phyloP scores from a whole-genome alignment of 2,888 invertebrate genomes.

The Synanthedon vespiformis region DNA sequence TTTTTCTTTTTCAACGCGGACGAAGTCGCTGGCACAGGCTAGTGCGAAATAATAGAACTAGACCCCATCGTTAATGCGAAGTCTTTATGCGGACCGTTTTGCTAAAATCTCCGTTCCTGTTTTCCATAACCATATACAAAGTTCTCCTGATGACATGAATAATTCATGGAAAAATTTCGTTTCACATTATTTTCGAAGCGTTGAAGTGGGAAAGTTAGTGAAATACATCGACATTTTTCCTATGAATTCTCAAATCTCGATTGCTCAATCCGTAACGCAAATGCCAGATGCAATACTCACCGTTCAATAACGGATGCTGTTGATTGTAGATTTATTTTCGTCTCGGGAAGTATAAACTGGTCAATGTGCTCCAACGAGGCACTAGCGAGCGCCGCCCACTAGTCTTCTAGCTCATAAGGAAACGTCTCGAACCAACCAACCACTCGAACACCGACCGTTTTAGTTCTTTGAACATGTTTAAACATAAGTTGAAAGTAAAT shows the following conservation, averaged over 20 bases:
- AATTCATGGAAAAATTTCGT: not conserved
- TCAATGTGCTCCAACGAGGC: constrained; percentile 19
- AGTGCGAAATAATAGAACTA: not conserved
- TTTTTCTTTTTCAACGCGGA: too few species aligned
- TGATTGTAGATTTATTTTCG: constrained; percentile 61
- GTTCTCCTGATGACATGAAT: not conserved
- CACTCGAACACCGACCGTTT: constrained; percentile 17
- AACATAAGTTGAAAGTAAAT: not conserved
- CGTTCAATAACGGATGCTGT: constrained; percentile 54
- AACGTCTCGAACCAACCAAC: constrained; percentile 6
- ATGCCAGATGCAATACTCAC: constrained; percentile 18
- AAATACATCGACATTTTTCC: not conserved
- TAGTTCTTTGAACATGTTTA: constrained; percentile 26
- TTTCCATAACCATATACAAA: not conserved
- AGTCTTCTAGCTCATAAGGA: constrained; percentile 14
- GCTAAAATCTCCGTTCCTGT: not conserved
- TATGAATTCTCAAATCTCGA: not conserved
- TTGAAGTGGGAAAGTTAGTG: not conserved
- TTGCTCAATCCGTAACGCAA: not conserved
- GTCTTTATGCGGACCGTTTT: not conserved
- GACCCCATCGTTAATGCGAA: not conserved
- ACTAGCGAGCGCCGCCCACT: constrained; percentile 21
- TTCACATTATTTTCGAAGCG: not conserved
- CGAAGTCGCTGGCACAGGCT: too few species aligned
- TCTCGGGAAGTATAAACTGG: constrained; percentile 56